phyloP scores from a whole-genome alignment of 2,113 vertebrate species.

The Cyphomyrus discorhynchus region DNA sequence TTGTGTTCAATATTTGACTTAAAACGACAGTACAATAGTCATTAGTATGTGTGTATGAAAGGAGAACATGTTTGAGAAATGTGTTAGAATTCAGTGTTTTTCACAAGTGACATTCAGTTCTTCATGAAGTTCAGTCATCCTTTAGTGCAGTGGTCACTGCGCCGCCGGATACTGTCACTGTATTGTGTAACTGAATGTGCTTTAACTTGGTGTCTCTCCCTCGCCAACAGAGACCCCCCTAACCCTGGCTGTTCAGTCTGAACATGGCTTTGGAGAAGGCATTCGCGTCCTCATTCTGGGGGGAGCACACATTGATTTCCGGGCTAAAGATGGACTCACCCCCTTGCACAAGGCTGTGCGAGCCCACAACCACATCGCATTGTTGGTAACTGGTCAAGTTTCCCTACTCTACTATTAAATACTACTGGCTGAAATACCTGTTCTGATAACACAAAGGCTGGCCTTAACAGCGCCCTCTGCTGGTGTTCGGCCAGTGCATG shows the following conservation, averaged over 20 bases:
- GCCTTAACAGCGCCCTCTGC: background rate
- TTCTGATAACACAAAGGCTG: background rate
- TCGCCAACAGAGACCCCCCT: constrained; percentile 73
- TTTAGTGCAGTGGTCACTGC: background rate
- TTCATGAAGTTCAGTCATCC: background rate
- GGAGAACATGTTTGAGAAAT: background rate
- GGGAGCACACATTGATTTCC: constrained; percentile 85
- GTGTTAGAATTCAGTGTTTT: background rate
- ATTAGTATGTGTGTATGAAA: background rate
- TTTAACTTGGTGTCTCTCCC: background rate
- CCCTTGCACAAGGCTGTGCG: constrained; percentile 83
- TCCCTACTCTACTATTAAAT: background rate
- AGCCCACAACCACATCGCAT: constrained; percentile 74
- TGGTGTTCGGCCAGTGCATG: background rate
- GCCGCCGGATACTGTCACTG: background rate
- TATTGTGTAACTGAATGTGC: background rate
- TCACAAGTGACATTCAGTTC: background rate
- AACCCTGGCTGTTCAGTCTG: constrained; percentile 79
- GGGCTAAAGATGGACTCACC: constrained; percentile 83
- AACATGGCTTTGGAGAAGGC: constrained; percentile 71
- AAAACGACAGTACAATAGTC: background rate
- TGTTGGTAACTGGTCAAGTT: constrained; percentile 64
- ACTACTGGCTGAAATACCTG: background rate
- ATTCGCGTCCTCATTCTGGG: constrained; percentile 80
- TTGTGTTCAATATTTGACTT: background rate